These are phyloP conservation scores for Cotesia chilonis DNA, from an alignment of 1,140 invertebrate genomes.

Conservation along the genomic window DNA sequence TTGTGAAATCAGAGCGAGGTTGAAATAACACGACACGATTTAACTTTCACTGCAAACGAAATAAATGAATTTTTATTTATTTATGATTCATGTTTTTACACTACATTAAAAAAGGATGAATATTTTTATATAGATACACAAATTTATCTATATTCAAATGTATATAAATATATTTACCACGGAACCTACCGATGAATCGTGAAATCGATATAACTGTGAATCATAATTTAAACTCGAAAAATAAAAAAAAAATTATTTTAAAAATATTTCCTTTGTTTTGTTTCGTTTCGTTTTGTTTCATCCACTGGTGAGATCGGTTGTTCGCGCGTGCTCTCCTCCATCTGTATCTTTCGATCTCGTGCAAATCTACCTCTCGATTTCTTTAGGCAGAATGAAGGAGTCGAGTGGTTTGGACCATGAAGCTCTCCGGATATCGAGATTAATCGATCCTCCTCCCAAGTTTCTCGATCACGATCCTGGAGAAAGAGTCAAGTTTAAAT, in stretches of 20 bases:
- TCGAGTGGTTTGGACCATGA: slow-evolving; percentile 34
- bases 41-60: slow-evolving; percentile 24
- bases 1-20: slow-evolving; percentile 20
- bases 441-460: slow-evolving; percentile 45
- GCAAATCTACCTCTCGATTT: slow-evolving; percentile 33
- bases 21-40: slow-evolving; percentile 13
- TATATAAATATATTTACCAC: neutral
- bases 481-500: neutral
- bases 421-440: too few relatives aligned
- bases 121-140: neutral
- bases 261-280: slow-evolving; percentile 14
- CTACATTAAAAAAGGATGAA: slow-evolving; percentile 24
- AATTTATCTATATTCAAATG: slow-evolving; percentile 19
- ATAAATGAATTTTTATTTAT: slow-evolving; percentile 22
- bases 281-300: slow-evolving; percentile 12
- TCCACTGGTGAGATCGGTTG: slow-evolving; percentile 6
- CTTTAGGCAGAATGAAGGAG: slow-evolving; percentile 39
- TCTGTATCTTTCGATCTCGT: slow-evolving; percentile 17
- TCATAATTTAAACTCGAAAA: slow-evolving; percentile 43
- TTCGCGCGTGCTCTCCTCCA: slow-evolving; percentile 24
- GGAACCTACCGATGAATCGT: slow-evolving; percentile 32
- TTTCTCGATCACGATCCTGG: slow-evolving; percentile 39
- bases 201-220: slow-evolving; percentile 46
- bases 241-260: neutral
- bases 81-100: slow-evolving; percentile 18